A percentile compares a stretch with the other conserved stretches of the same genome.
Evolutionary conservation across 2,797 vertebrate genomes (phyloP).

Genomic region (Ficedula albicollis): DNA sequence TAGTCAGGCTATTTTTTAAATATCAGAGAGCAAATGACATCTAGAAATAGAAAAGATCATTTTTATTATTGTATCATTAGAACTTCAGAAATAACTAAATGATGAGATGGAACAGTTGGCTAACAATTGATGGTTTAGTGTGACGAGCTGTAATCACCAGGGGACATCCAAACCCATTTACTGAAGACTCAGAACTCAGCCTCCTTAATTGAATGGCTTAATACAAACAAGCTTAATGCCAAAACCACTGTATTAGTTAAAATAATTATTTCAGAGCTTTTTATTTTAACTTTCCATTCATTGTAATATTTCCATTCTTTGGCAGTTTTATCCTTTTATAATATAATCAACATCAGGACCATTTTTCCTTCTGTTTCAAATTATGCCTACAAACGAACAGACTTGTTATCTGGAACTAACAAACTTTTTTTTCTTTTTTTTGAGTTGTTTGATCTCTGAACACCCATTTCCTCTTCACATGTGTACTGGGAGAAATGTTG

Average conservation of each 20-base stretch:
- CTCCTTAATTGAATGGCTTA: neutral
- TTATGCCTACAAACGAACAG: neutral
- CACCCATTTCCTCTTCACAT: slow-evolving; percentile 14
- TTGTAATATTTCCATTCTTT: slow-evolving; percentile 18
- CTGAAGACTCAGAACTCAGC: neutral
- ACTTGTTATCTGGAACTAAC: slow-evolving; percentile 14
- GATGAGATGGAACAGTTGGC: neutral
- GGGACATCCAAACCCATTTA: neutral
- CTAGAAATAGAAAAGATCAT: neutral
- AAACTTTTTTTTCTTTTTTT: neutral
- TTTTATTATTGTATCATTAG: neutral
- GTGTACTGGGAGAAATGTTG: neutral
- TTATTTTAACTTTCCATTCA: slow-evolving; percentile 13
- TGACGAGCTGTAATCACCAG: neutral
- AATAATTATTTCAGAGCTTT: neutral
- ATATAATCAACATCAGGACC: neutral
- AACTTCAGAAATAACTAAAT: neutral
- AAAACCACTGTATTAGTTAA: neutral
- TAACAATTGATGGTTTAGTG: accelerated
- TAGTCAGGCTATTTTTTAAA: neutral
- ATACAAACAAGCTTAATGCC: neutral
- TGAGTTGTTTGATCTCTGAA: slow-evolving; percentile 28
- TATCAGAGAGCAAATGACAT: neutral
- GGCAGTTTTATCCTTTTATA: slow-evolving; percentile 14
- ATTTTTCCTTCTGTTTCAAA: slow-evolving; percentile 32